Evolutionary conservation across 2,113 vertebrate species (phyloP), one percentile per base, ranked within the genome.

Genomic region (Mastomys natalensis): DNA sequence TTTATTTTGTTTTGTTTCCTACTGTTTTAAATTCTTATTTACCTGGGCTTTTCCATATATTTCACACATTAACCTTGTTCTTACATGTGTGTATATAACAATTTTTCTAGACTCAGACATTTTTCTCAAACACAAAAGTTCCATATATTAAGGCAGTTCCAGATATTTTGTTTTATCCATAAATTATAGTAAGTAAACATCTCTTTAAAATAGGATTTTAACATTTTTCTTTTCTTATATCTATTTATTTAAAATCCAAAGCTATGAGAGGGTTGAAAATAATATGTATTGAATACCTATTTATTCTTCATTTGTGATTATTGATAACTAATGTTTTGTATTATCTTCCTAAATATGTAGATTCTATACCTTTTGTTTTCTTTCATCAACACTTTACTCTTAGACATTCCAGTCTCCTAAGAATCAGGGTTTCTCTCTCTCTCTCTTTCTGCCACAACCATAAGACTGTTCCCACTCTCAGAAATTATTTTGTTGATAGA

Each of bases 161-260:
- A 90, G 7, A 7, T 88, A 29, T 94, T 89, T 87, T 10, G 16
- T 86, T 80, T 95, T 37, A 45, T 34, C 9, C n/a, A 68, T 78
- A 94, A 48, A 24, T 80, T 89, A 40, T 86, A 51, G 85, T 76
- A 76, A 58, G 43, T 95, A 91, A 72, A 43, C n/a, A 43, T 87
- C 73, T 94, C 73, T 90, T 26, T 82, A 93, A 94, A 91, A 68
- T 91, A 88, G 81, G 73, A 81, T 78, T 29, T 80, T 74, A 60
- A 86, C 7, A 66, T 93, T 95, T 93, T 72, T 22, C 81, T 93
- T 90, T 94, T 72, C 29, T 24, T 85, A 85, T 16, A 90, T 37
- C 40, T 80, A 21, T 70, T 91, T 68, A 51, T 80, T 90, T 80
- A 13, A 78, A 77, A 34, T 60, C 80, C 26, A 81, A 87, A 87